Percentiles rank a stretch among this genome's conserved stretches.
Evolutionary conservation across 2,888 invertebrate species (phyloP).

Genomic region (Oxyteleia sp.): DNA sequence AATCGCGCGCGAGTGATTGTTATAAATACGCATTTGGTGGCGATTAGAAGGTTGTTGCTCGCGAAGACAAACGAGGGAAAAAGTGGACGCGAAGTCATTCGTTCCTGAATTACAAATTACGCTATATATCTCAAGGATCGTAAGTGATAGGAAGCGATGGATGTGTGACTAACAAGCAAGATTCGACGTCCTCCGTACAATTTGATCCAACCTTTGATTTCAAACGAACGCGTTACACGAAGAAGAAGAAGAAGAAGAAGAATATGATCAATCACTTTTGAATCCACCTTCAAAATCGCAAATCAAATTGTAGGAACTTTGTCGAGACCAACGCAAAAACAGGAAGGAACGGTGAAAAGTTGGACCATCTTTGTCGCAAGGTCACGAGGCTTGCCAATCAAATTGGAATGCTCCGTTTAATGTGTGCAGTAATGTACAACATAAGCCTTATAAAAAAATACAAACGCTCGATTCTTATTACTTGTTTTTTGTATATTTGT

Average conservation of each 20-base stretch:
- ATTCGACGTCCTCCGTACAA: conserved; percentile 21
- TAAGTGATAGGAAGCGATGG: conserved; percentile 64
- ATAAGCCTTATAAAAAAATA: conserved; percentile 72
- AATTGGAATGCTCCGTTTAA: conserved; percentile 61
- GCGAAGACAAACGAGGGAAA: conserved; percentile 45
- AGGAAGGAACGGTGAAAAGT: conserved; percentile 15
- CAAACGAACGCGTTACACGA: background rate
- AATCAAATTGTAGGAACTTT: background rate
- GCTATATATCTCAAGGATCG: conserved; percentile 20
- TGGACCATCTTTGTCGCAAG: conserved; percentile 40
- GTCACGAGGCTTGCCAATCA: conserved; percentile 47
- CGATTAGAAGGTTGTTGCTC: conserved; percentile 27
- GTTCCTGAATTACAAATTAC: conserved; percentile 28
- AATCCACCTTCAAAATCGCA: too few species aligned
- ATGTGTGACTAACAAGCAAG: conserved; percentile 59
- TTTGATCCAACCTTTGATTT: conserved; percentile 43
- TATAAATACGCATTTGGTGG: conserved; percentile 18
- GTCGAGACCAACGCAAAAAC: background rate
- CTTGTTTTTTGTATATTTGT: conserved; percentile 7
- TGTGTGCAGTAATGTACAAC: conserved; percentile 69
- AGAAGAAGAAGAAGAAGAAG: too few species aligned
- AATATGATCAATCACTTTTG: too few species aligned
- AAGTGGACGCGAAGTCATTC: conserved; percentile 25
- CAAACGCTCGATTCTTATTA: conserved; percentile 59
- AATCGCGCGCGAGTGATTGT: conserved; percentile 25